Evolutionary conservation across 2,797 vertebrate genomes (phyloP).

Genomic region (Xerus rutilus): DNA sequence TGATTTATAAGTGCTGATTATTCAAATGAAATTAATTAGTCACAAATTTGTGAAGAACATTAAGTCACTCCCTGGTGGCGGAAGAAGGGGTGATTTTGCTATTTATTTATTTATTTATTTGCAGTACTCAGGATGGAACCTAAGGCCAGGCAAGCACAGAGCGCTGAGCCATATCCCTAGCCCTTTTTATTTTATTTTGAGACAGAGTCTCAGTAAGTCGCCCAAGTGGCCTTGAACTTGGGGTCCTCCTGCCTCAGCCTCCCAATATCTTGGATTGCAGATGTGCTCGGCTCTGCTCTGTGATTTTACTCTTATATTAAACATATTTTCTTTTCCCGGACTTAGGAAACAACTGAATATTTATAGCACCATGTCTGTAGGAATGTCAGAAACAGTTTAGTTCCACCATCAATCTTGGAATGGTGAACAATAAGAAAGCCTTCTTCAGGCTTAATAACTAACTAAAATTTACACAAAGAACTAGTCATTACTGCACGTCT

Average conservation of each 20-base stretch:
- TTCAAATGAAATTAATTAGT: constrained; percentile 65
- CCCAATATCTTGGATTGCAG: too few species aligned
- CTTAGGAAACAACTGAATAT: background rate
- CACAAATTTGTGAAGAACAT: constrained; percentile 55
- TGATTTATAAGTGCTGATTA: constrained; percentile 59
- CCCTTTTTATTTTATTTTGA: too few species aligned
- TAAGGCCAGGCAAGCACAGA: too few species aligned
- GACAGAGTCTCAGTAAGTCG: too few species aligned
- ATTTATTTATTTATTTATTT: background rate
- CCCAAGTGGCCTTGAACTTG: too few species aligned
- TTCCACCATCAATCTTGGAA: background rate
- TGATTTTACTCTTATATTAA: background rate
- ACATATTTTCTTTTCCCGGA: constrained; percentile 24
- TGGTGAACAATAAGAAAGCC: background rate
- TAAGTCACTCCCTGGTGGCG: background rate
- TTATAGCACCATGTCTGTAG: background rate
- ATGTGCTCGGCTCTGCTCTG: too few species aligned
- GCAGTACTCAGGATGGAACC: too few species aligned
- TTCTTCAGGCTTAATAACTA: constrained; percentile 19
- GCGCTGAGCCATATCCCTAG: too few species aligned
- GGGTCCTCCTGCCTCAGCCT: too few species aligned
- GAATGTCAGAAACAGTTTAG: background rate
- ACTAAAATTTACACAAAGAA: background rate
- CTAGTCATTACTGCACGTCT: background rate
- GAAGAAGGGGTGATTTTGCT: background rate